Percentiles rank a stretch among this genome's conserved stretches.
Evolutionary conservation across 2,888 invertebrate species (phyloP).

Genomic region (Papilio elwesi): DNA sequence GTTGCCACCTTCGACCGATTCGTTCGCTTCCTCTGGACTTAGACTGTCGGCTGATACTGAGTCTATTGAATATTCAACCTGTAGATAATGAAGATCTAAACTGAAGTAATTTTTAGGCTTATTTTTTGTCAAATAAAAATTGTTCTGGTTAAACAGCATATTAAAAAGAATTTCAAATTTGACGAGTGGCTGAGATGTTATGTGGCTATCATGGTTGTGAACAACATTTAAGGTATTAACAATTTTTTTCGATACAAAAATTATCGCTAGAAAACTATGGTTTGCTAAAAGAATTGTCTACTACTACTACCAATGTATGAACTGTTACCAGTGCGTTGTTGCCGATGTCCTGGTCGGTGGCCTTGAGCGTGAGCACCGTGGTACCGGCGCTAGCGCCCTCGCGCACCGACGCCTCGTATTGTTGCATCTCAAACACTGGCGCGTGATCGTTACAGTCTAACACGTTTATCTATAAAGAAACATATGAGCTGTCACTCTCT

Average conservation of each 20-base stretch:
- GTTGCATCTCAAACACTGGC: constrained; percentile 95
- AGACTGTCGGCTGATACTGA: constrained; percentile 85
- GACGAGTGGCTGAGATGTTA: too few species aligned
- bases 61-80: constrained; percentile 91
- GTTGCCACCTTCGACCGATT: constrained; percentile 59
- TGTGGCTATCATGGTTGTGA: too few species aligned
- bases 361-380: constrained; percentile 94
- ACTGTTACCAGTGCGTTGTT: constrained; percentile 92
- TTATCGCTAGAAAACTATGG: too few species aligned
- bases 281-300: too few species aligned
- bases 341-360: constrained; percentile 95
- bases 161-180: too few species aligned
- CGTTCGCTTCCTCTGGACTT: constrained; percentile 63
- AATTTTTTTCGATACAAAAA: too few species aligned
- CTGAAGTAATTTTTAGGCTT: too few species aligned
- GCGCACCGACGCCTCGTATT: constrained; percentile 94
- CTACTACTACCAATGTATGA: not conserved
- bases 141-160: too few species aligned
- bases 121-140: too few species aligned
- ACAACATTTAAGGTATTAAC: too few species aligned
- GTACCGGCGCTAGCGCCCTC: constrained; percentile 95
- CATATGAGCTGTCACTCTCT: not conserved
- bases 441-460: constrained; percentile 97
- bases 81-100: constrained; percentile 40
- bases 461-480: constrained; percentile 89